Evolutionary conservation across 2,797 vertebrate species (phyloP).

Genomic region (Alcedo atthis): DNA sequence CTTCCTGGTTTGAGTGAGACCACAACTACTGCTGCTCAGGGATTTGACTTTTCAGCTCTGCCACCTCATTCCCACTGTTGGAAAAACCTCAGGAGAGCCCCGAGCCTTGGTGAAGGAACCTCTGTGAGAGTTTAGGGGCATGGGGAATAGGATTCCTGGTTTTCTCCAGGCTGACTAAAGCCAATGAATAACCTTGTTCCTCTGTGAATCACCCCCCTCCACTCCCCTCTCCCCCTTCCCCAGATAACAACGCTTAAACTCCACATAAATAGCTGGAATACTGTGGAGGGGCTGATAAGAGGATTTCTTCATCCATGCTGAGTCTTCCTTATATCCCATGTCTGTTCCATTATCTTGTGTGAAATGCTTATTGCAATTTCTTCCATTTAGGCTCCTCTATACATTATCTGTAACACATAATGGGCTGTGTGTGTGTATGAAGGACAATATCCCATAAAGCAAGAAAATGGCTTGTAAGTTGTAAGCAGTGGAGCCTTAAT

Average conservation of each 20-base stretch:
- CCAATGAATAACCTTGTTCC: neutral
- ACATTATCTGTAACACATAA: conserved; percentile 55
- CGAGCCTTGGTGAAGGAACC: neutral
- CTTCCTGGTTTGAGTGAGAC: too few relatives aligned
- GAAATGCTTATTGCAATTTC: conserved; percentile 60
- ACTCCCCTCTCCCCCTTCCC: neutral
- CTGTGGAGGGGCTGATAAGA: conserved; percentile 49
- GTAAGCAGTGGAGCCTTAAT: conserved; percentile 21
- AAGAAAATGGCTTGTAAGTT: conserved; percentile 64
- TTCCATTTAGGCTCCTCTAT: conserved; percentile 45
- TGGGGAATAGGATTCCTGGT: neutral
- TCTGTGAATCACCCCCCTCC: neutral
- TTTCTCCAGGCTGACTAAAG: neutral
- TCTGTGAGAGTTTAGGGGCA: neutral
- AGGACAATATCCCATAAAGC: conserved; percentile 56
- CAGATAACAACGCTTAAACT: conserved; percentile 46
- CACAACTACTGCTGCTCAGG: too few relatives aligned
- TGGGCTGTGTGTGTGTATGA: conserved; percentile 51
- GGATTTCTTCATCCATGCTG: conserved; percentile 51
- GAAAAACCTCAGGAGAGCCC: neutral
- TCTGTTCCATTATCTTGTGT: conserved; percentile 40
- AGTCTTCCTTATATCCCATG: conserved; percentile 36
- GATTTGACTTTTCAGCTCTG: too few relatives aligned
- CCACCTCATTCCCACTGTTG: neutral
- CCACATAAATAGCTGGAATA: conserved; percentile 56